Percentiles rank a stretch among this genome's conserved stretches.
Conservation (phyloP, 2,113 vertebrate genomes). For the Laterallus jamaicensis region DNA sequence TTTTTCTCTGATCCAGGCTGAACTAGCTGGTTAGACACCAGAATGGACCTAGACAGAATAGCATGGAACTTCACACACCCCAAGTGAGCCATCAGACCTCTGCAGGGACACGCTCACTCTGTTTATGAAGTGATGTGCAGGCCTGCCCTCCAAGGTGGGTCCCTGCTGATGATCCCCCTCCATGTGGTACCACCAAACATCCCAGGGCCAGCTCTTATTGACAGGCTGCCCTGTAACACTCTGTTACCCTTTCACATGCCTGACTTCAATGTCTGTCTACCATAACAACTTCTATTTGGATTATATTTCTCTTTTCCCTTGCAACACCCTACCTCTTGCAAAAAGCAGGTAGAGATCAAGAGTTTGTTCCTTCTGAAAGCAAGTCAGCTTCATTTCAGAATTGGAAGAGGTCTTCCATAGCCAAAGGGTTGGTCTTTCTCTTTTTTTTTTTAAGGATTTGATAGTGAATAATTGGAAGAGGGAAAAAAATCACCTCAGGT, state of each 20-base stretch:
- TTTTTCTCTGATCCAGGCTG: not conserved
- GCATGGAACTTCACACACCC: not conserved
- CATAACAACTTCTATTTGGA: not conserved
- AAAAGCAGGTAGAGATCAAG: not conserved
- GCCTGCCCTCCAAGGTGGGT: not conserved
- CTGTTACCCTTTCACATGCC: not conserved
- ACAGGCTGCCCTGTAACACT: not conserved
- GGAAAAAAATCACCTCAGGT: slow-evolving; percentile 45
- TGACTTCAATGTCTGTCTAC: not conserved
- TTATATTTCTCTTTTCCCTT: not conserved
- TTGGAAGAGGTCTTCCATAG: not conserved
- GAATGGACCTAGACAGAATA: not conserved
- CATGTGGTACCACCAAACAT: not conserved
- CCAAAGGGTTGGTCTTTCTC: not conserved
- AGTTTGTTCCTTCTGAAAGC: not conserved
- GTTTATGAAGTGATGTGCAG: not conserved
- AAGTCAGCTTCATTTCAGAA: not conserved
- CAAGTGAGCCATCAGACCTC: not conserved
- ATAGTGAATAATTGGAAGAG: slow-evolving; percentile 27
- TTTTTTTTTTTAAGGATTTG: not conserved
- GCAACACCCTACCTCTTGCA: not conserved
- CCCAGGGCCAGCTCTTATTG: not conserved
- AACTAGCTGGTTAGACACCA: not conserved
- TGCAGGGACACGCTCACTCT: accelerated
- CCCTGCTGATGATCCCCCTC: not conserved